Evolutionary conservation across 2,113 vertebrate genomes (phyloP).

Genomic region (Emydura subglobosa): DNA sequence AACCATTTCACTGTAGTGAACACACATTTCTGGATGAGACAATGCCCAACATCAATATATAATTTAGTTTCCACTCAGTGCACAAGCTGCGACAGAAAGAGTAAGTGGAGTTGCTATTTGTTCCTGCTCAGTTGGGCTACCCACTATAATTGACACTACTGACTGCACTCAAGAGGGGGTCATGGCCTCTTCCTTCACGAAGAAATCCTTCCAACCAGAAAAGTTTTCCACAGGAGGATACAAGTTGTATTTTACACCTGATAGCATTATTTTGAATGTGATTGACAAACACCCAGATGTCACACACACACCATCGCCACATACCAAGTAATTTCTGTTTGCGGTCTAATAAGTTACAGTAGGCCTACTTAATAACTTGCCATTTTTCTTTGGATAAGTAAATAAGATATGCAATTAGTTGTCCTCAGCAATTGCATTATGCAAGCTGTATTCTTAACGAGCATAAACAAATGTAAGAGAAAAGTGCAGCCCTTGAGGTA

Average conservation of each 20-base stretch:
- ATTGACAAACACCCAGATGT: constrained; percentile 28
- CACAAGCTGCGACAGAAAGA: not conserved
- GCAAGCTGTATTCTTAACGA: not conserved
- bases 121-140: constrained; percentile 12
- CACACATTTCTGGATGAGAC: not conserved
- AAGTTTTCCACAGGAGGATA: not conserved
- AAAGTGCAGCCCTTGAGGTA: not conserved
- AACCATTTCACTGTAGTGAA: not conserved
- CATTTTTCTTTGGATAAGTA: not conserved
- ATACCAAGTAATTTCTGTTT: not conserved
- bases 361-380: not conserved
- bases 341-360: not conserved
- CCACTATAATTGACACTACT: constrained; percentile 2
- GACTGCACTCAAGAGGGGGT: not conserved
- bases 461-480: not conserved
- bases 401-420: not conserved
- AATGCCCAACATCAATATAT: not conserved
- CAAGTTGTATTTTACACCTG: not conserved
- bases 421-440: not conserved
- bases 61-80: not conserved
- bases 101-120: not conserved
- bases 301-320: not conserved
- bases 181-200: not conserved
- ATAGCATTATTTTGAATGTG: not conserved
- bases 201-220: not conserved